Base-by-base conservation (phyloP, 2,888 invertebrate species). In the Thereva unica region DNA sequence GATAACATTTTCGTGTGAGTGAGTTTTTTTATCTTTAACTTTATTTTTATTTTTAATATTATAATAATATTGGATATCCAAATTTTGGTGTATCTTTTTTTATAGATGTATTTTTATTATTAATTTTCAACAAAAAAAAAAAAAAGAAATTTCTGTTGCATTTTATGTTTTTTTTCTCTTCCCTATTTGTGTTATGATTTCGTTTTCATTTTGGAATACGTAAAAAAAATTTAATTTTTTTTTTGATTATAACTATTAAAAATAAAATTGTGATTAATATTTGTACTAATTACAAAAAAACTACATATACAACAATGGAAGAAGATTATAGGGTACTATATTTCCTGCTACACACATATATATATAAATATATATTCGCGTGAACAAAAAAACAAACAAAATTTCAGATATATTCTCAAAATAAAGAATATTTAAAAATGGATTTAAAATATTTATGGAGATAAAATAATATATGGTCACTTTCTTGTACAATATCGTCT, bases 11-110 rank as follows among this genome's bases (percentile, higher is more conserved):
- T 23, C 23, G 23, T 23, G 23, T 23, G 23, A 23, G 23, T 23
- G 23, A 23, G 23, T 23, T 57, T 57, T 57, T 52, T 53, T 8
- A 54, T 38, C 5, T 54, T 57, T 34, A 44, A 44, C 44, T 42
- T 57, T 41, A 52, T 53, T 53, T 35, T 61, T 61, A 7, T 47
- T 59, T 61, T 50, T n/a, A 50, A 50, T 5, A 57, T 45, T 34
- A 57, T 12, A 23, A 57, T 34, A 57, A 57, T 35, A 5, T 57
- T 57, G 10, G 44, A 47, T 23, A 47, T 47, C n/a, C n/a, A 47
- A 50, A 50, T 50, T 50, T 53, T 64, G 64, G 54, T 67, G 67
- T 45, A 54, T 53, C 10, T 44, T 50, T 50, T 63, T 40, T 55
- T n/a, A 41, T 55, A 10, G 10, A 55, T 41, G 47, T 50, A 49